Conservation (phyloP, 2,888 invertebrate genomes). For the Scelioninae gen. 1 region DNA sequence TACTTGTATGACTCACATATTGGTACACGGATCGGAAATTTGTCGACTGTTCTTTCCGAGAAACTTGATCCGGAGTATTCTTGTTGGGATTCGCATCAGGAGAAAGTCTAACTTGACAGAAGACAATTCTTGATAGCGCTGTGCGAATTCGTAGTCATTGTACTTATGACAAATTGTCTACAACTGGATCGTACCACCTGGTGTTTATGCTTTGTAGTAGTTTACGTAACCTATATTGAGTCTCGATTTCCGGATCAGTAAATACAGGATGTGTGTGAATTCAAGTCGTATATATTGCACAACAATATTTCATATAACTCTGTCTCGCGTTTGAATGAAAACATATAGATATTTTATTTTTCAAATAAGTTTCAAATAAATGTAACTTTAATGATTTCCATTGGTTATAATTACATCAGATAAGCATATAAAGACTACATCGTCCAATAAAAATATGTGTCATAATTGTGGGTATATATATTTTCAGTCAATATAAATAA, state of each 20-base stretch:
- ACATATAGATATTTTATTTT: no score
- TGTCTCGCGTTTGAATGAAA: no score
- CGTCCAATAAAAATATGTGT: no score
- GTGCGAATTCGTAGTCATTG: conserved; percentile 21
- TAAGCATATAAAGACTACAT: no score
- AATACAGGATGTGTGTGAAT: background rate
- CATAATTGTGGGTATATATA: no score
- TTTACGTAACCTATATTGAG: conserved; percentile 15
- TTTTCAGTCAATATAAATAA: no score
- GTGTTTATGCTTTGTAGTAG: conserved; percentile 1
- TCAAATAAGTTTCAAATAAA: no score
- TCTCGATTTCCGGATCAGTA: conserved; percentile 3
- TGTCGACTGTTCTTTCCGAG: conserved; percentile 34
- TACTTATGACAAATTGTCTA: conserved; percentile 41
- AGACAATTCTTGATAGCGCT: conserved; percentile 16
- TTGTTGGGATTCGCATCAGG: conserved; percentile 35
- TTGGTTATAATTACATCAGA: no score
- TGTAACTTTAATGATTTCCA: no score
- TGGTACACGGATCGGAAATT: conserved; percentile 41
- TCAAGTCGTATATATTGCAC: background rate
- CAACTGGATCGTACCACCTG: conserved; percentile 23
- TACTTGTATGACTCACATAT: conserved; percentile 61
- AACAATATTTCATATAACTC: no score
- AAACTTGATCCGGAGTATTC: conserved; percentile 40
- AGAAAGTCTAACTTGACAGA: conserved; percentile 34